Conservation (phyloP, 2,888 invertebrate genomes). For the Myathropa florea region DNA sequence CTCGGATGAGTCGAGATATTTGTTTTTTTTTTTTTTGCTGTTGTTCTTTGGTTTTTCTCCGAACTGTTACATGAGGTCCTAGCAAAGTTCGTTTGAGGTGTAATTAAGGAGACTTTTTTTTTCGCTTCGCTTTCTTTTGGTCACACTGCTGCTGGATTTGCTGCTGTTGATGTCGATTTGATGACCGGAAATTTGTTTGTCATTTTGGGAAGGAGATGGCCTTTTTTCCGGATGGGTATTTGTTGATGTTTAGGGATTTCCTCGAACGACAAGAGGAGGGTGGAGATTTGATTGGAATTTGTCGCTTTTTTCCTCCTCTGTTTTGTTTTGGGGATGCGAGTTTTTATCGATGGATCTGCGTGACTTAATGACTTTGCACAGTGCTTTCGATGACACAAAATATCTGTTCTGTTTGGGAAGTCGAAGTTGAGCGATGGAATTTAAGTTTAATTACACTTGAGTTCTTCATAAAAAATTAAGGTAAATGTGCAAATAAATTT, state of each 20-base stretch:
- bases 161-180: slow-evolving; percentile 55
- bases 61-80: slow-evolving; percentile 12
- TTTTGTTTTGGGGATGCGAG: background rate
- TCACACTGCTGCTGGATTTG: slow-evolving; percentile 17
- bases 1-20: slow-evolving; percentile 64
- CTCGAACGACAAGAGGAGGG: background rate
- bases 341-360: slow-evolving; percentile 38
- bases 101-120: slow-evolving; percentile 55
- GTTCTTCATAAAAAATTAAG: no score
- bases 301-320: background rate
- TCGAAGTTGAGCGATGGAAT: background rate
- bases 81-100: slow-evolving; percentile 37
- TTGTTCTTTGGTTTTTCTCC: background rate
- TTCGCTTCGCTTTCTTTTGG: background rate
- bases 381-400: slow-evolving; percentile 22
- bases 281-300: slow-evolving; percentile 58
- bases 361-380: slow-evolving; percentile 50
- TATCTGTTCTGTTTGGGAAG: background rate
- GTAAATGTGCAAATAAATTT: no score
- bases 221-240: slow-evolving; percentile 6
- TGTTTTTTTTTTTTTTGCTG: slow-evolving; percentile 3
- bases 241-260: slow-evolving; percentile 17
- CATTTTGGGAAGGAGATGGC: slow-evolving; percentile 45
- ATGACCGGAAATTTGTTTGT: slow-evolving; percentile 55
- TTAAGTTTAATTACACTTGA: no score